phyloP scores from a whole-genome alignment of 2,113 vertebrate species.

The Setophaga petechia region DNA sequence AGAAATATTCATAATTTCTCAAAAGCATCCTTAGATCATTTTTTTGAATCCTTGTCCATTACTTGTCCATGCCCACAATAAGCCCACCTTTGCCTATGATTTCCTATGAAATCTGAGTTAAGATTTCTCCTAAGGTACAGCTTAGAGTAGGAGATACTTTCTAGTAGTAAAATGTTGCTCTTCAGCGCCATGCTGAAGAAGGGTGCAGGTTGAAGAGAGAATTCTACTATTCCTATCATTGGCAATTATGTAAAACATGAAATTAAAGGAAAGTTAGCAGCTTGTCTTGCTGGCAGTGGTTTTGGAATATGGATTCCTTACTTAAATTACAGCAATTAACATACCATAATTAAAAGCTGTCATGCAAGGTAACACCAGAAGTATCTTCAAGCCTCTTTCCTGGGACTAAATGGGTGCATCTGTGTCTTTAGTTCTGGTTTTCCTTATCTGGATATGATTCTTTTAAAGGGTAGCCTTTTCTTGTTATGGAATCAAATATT shows the following conservation, averaged over 20 bases:
- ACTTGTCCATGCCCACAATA: neutral
- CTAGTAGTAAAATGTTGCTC: neutral
- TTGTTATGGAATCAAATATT: neutral
- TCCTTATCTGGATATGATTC: no score
- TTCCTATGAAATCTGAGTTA: neutral
- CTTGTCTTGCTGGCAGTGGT: neutral
- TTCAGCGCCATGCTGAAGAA: neutral
- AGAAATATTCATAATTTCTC: neutral
- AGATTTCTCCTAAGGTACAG: neutral
- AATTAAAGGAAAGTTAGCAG: neutral
- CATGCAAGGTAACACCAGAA: neutral
- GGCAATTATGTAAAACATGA: neutral
- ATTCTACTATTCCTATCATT: neutral
- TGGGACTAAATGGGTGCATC: neutral
- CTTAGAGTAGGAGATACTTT: neutral
- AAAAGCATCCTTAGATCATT: neutral
- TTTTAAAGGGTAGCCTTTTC: neutral
- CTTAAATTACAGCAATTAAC: neutral
- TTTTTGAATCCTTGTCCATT: neutral
- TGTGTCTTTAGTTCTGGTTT: neutral
- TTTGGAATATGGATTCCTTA: neutral
- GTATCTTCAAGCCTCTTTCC: neutral
- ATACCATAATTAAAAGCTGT: rapidly evolving
- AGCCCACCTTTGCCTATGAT: neutral
- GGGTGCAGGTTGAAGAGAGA: neutral